Percentiles rank a stretch among this genome's conserved stretches.
These are phyloP conservation scores for Erpobdella octoculata DNA, from an alignment of 2,888 invertebrate species.

Conservation along the genomic window DNA sequence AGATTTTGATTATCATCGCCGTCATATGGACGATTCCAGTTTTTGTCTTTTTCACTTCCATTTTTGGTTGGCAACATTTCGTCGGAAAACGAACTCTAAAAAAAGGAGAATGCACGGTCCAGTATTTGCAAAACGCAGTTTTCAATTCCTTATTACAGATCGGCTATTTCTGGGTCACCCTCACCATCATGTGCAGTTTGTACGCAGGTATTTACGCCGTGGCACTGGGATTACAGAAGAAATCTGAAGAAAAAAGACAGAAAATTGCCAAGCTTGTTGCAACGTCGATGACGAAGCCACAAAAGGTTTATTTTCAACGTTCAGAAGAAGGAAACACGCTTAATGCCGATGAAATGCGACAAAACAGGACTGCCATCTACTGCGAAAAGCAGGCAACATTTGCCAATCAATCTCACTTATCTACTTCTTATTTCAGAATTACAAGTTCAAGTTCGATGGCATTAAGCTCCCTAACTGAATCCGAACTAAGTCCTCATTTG, in stretches of 20 bases:
- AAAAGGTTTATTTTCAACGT: not conserved
- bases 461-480: not conserved
- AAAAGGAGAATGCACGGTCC: slow-evolving; percentile 85
- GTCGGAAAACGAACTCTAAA: slow-evolving; percentile 79
- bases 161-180: slow-evolving; percentile 92
- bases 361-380: too few species aligned
- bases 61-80: slow-evolving; percentile 98
- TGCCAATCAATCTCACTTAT: not conserved
- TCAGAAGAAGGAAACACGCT: not conserved
- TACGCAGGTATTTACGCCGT: slow-evolving; percentile 96
- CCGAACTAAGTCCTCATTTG: not conserved
- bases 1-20: slow-evolving; percentile 85
- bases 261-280: slow-evolving; percentile 55
- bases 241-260: slow-evolving; percentile 87
- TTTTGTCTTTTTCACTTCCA: slow-evolving; percentile 88
- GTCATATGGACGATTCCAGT: slow-evolving; percentile 95
- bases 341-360: not conserved
- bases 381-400: not conserved
- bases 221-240: slow-evolving; percentile 92
- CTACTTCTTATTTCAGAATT: not conserved
- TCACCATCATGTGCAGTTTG: slow-evolving; percentile 84
- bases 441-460: not conserved
- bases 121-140: slow-evolving; percentile 90
- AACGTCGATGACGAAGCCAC: not conserved
- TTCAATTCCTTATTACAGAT: slow-evolving; percentile 94